Percentiles rank a stretch among this genome's conserved stretches.
These are phyloP conservation scores for Poecile montanus DNA, from an alignment of 2,797 vertebrate species.

Conservation along the genomic window DNA sequence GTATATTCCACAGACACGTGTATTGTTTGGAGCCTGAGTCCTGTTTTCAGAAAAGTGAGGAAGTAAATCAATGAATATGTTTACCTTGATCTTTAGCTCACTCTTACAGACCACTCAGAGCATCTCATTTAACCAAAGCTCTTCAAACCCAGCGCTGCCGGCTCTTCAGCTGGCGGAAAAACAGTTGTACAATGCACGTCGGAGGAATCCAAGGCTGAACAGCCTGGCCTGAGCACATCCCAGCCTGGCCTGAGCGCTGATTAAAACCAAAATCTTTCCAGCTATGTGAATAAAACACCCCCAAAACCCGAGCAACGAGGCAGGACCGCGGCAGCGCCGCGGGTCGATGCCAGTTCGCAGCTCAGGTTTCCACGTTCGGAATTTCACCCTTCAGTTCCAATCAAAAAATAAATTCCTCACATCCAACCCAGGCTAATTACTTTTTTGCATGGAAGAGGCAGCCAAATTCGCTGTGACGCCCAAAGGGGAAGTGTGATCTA, in stretches of 20 bases:
- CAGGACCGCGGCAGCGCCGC: accelerated
- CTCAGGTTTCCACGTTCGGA: background rate
- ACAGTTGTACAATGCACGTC: accelerated
- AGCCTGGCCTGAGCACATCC: background rate
- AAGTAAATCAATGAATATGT: background rate
- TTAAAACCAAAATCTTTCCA: background rate
- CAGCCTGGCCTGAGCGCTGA: background rate
- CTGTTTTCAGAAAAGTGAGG: background rate
- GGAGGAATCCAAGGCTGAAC: background rate
- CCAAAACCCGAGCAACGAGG: background rate
- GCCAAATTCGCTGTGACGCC: conserved; percentile 39
- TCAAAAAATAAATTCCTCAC: conserved; percentile 44
- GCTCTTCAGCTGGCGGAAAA: background rate
- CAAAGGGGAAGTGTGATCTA: conserved; percentile 27
- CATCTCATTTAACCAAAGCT: background rate
- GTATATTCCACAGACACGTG: background rate
- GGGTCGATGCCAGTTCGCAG: background rate
- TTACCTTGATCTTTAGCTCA: conserved; percentile 29
- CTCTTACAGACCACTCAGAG: background rate
- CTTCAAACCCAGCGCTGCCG: background rate
- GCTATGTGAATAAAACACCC: background rate
- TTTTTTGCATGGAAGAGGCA: conserved; percentile 24
- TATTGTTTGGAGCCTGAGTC: background rate
- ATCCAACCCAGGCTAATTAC: conserved; percentile 1
- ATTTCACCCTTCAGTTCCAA: conserved; percentile 17